phyloP scores from a whole-genome alignment of 1,140 invertebrate species.

The Hyles vespertilio region DNA sequence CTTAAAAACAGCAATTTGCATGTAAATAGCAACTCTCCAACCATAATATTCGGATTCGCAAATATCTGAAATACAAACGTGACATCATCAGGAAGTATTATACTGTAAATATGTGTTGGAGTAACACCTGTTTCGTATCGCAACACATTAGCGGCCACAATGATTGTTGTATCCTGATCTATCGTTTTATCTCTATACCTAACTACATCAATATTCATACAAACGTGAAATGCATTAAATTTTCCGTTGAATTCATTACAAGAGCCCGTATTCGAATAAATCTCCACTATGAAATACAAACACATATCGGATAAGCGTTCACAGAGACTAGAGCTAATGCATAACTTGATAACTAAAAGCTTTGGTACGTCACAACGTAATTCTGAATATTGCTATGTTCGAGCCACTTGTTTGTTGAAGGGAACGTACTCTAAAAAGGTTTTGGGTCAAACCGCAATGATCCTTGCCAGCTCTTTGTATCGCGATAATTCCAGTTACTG shows the following conservation, averaged over 20 bases:
- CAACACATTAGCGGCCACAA: constrained; percentile 13
- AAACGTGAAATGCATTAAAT: constrained; percentile 5
- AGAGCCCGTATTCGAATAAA: constrained; percentile 35
- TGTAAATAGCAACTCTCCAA: no score
- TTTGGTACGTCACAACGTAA: constrained; percentile 36
- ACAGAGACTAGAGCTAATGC: constrained; percentile 40
- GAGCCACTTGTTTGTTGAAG: no score
- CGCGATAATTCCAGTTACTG: no score
- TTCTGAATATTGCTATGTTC: constrained; percentile 1
- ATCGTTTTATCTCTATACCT: no score
- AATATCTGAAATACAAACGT: background rate
- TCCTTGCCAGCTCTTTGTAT: no score
- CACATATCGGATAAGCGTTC: constrained; percentile 38
- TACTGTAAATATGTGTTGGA: background rate
- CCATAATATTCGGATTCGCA: no score
- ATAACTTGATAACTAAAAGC: constrained; percentile 55
- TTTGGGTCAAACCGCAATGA: background rate
- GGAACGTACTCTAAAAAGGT: background rate
- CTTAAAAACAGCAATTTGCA: no score
- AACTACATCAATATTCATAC: background rate
- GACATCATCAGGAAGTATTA: background rate
- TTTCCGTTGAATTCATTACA: constrained; percentile 1
- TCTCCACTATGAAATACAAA: constrained; percentile 31
- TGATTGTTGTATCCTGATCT: background rate
- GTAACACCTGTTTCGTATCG: constrained; percentile 13